Evolutionary conservation across 2,888 invertebrate genomes (phyloP).

Genomic region (Lasioglossum leucozonium): DNA sequence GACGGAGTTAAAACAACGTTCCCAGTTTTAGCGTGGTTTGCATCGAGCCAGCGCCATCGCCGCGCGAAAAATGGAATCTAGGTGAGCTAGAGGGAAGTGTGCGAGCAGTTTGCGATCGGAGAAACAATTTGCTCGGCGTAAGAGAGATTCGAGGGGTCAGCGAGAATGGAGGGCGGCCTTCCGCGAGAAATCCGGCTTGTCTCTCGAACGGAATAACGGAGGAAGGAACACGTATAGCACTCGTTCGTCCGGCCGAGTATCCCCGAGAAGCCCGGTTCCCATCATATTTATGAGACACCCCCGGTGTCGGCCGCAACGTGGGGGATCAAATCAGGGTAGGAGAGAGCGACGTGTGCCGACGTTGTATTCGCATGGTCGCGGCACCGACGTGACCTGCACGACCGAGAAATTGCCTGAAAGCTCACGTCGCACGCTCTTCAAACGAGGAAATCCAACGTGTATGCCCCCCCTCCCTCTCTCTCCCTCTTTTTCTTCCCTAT

Average conservation of each 20-base stretch:
- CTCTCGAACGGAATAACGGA: conserved; percentile 42
- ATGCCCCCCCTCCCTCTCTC: background rate
- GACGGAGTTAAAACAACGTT: background rate
- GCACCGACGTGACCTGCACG: conserved; percentile 65
- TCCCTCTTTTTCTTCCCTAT: background rate
- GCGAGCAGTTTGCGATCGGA: background rate
- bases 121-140: conserved; percentile 48
- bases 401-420: conserved; percentile 66
- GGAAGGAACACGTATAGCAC: conserved; percentile 23
- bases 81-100: background rate
- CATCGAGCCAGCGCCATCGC: background rate
- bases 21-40: background rate
- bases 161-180: conserved; percentile 17
- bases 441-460: conserved; percentile 63
- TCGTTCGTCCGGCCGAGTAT: conserved; percentile 29
- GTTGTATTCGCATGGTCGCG: conserved; percentile 48
- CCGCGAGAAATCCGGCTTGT: conserved; percentile 36
- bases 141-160: conserved; percentile 48
- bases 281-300: conserved; percentile 58
- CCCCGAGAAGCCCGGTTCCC: conserved; percentile 37
- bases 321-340: conserved; percentile 55
- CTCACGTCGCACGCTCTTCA: conserved; percentile 68
- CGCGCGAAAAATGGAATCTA: background rate
- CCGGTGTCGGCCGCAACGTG: conserved; percentile 3
- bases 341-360: conserved; percentile 48